Evolutionary conservation across 1,140 invertebrate genomes (phyloP).

Genomic region (Psix sp.): DNA sequence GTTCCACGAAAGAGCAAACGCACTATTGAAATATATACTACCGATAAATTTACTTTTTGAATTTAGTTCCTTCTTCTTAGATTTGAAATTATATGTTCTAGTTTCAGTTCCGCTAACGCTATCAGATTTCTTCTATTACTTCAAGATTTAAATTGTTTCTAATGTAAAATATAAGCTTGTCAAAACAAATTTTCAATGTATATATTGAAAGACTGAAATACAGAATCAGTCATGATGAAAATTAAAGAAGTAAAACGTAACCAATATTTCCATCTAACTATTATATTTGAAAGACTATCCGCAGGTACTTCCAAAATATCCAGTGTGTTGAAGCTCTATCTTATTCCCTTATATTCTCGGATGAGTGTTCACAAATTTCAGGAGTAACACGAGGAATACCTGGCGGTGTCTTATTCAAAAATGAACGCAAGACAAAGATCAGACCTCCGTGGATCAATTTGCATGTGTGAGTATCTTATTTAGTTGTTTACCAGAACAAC

Average conservation of each 20-base stretch:
- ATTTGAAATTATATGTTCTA: too few species aligned
- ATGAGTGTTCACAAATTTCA: slow-evolving; percentile 13
- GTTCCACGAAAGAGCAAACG: slow-evolving; percentile 41
- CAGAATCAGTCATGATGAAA: slow-evolving; percentile 23
- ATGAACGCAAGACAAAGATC: slow-evolving; percentile 7
- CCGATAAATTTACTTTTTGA: too few species aligned
- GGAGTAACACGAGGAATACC: slow-evolving; percentile 43
- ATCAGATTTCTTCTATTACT: neutral
- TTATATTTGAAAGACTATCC: slow-evolving; percentile 43
- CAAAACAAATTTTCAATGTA: slow-evolving; percentile 7
- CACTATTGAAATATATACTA: too few species aligned
- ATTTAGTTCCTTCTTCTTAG: too few species aligned
- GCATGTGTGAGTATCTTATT: slow-evolving; percentile 30
- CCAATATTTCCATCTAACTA: slow-evolving; percentile 22
- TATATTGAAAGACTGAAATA: neutral
- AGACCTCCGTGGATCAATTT: slow-evolving; percentile 15
- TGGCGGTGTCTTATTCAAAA: slow-evolving; percentile 26
- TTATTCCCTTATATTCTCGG: slow-evolving; percentile 43
- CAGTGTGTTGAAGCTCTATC: slow-evolving; percentile 19
- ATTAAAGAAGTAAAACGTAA: slow-evolving; percentile 16
- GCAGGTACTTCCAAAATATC: slow-evolving; percentile 34
- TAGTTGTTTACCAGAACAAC: too few species aligned
- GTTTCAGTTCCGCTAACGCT: neutral
- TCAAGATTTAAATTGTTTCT: neutral
- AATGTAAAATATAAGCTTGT: slow-evolving; percentile 15